Percentiles rank a stretch among this genome's conserved stretches.
Conservation (phyloP, 2,888 invertebrate species). For the Dryomyza anilis region DNA sequence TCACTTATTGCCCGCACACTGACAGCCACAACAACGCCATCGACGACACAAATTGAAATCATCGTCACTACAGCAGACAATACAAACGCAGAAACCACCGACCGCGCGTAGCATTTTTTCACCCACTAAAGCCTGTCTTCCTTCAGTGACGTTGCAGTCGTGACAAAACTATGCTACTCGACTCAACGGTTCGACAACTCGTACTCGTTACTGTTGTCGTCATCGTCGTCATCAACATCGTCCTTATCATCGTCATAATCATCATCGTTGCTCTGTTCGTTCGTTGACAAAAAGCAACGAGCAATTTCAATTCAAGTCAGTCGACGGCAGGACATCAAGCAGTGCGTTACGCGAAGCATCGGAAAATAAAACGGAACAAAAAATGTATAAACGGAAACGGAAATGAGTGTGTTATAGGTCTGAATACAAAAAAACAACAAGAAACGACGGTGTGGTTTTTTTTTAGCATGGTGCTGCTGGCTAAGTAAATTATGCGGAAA, state of each 20-base stretch:
- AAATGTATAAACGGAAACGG: not conserved
- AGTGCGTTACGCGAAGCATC: not conserved
- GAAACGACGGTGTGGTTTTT: no score
- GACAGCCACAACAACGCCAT: not conserved
- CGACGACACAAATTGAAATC: not conserved
- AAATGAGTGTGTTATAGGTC: not conserved
- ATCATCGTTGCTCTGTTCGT: not conserved
- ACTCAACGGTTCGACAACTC: not conserved
- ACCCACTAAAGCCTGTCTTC: not conserved
- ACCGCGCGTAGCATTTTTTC: not conserved
- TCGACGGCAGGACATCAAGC: conserved; percentile 34
- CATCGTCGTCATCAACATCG: not conserved
- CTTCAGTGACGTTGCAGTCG: not conserved
- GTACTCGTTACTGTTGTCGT: not conserved
- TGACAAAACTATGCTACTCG: not conserved
- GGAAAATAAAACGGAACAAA: not conserved
- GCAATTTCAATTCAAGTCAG: conserved; percentile 33
- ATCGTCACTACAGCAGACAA: not conserved
- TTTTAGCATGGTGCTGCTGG: no score
- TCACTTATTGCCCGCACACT: not conserved
- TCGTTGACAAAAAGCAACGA: conserved; percentile 33
- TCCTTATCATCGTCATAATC: not conserved
- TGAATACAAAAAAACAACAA: not conserved
- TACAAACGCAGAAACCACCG: not conserved
- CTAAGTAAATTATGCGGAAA: no score